Evolutionary conservation across 2,113 vertebrate species (phyloP), one percentile per base, ranked within the genome.

Genomic region (Odocoileus virginianus): DNA sequence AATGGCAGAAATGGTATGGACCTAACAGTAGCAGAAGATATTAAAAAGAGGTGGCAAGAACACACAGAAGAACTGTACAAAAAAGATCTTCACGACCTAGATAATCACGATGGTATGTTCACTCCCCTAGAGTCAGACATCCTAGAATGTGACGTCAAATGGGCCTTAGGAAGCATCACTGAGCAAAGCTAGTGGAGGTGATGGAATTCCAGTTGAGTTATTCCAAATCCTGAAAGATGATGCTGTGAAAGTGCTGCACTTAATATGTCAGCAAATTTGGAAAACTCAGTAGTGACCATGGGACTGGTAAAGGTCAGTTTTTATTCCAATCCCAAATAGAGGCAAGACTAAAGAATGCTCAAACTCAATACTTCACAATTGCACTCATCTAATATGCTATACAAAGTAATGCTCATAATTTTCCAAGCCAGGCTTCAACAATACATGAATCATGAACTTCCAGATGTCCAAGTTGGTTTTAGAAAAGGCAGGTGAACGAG

Each of bases 11-110:
- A 64, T 8, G 14, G 7, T 64, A 64, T 17, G 15, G 15, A 64
- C 15, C 61, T 64, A 64, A 33, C 30, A 64, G 30, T 2, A 33
- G 61, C 15, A 33, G 30, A 64, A 64, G 7, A 64, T 33, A 33
- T 64, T 33, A 33, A 33, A 15, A 33, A 33, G 61, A 64, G 30
- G 3, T 64, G 30, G 7, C 61, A 64, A 64, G 30, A 17, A 64
- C 33, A 64, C 61, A n/a, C 30, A n/a, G 2, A 64, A 64, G 1
- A 17, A 33, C 2, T 4, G 15, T 17, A n/a, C 61, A 64, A 64
- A 64, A 16, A 9, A 8, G 3, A 64, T 64, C 7, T 8, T 64
- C 15, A 64, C 0, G 30, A 64, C 7, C 61, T 15, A 64, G 60
- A 16, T 33, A 64, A 64, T 33, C 7, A 64, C 14, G 0, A 33